Conservation (phyloP, 1,140 invertebrate species). For the Pseudoatta argentina region DNA sequence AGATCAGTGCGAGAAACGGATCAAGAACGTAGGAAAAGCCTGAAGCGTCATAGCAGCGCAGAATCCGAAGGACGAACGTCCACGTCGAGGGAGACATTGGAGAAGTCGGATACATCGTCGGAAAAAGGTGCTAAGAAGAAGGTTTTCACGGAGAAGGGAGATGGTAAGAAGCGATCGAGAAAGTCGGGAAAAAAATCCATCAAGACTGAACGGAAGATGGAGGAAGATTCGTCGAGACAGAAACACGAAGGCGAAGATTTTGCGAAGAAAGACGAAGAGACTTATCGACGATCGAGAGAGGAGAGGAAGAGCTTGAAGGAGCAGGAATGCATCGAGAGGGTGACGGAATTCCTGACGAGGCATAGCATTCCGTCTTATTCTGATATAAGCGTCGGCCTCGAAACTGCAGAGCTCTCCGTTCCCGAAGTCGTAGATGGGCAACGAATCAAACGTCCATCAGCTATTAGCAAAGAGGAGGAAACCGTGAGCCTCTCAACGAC, state of each 20-base stretch:
- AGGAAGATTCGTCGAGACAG: constrained; percentile 26
- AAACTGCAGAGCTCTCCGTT: neutral
- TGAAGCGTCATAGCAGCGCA: constrained; percentile 41
- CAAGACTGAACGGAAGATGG: neutral
- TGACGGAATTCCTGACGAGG: constrained; percentile 72
- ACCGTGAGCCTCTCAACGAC: neutral
- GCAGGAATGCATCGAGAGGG: constrained; percentile 75
- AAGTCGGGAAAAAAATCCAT: neutral
- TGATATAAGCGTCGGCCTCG: neutral
- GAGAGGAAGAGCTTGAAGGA: constrained; percentile 72
- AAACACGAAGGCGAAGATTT: constrained; percentile 11
- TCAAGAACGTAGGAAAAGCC: neutral
- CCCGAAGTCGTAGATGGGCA: neutral
- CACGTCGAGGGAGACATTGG: constrained; percentile 28
- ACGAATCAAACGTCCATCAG: constrained; percentile 58
- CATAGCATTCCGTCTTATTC: constrained; percentile 62
- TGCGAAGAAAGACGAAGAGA: constrained; percentile 14
- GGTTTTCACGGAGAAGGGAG: neutral
- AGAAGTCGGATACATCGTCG: constrained; percentile 10
- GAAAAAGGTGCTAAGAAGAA: constrained; percentile 62
- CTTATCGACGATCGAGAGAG: constrained; percentile 49
- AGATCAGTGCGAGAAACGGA: neutral
- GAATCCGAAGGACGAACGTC: constrained; percentile 46
- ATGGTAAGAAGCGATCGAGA: constrained; percentile 20
- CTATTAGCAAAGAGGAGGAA: neutral